These are phyloP conservation scores for Octomys mimax DNA, from an alignment of 2,797 vertebrate genomes.

Conservation along the genomic window DNA sequence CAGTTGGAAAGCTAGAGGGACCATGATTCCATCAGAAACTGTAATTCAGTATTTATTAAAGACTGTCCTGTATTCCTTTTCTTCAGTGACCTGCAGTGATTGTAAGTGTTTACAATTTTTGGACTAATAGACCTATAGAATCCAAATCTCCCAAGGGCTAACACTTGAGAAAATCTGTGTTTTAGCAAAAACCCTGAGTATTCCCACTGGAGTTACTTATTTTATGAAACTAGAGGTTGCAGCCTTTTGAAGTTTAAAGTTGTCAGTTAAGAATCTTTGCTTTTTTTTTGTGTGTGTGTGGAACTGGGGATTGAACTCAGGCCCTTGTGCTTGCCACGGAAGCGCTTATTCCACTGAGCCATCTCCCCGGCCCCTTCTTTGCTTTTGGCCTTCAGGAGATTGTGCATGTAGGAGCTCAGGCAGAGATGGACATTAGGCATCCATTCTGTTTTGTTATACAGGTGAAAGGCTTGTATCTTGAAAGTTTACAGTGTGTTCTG, in stretches of 20 bases:
- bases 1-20: background rate
- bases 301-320: too few relatives aligned
- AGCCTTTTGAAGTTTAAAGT: background rate
- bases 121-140: background rate
- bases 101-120: background rate
- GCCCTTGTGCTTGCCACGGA: too few relatives aligned
- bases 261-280: background rate
- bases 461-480: background rate
- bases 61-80: slow-evolving; percentile 1
- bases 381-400: background rate
- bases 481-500: background rate
- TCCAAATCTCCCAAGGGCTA: background rate
- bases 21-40: background rate
- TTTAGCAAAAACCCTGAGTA: background rate
- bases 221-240: too few relatives aligned
- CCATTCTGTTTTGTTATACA: background rate
- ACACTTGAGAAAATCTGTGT: background rate
- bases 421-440: background rate
- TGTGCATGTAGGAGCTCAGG: background rate
- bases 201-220: background rate
- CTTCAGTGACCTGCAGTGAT: background rate
- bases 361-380: too few relatives aligned
- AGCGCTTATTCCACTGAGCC: too few relatives aligned
- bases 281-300: too few relatives aligned
- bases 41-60: background rate